Evolutionary conservation across 2,888 invertebrate species (phyloP).

Genomic region (Cabera pusaria): DNA sequence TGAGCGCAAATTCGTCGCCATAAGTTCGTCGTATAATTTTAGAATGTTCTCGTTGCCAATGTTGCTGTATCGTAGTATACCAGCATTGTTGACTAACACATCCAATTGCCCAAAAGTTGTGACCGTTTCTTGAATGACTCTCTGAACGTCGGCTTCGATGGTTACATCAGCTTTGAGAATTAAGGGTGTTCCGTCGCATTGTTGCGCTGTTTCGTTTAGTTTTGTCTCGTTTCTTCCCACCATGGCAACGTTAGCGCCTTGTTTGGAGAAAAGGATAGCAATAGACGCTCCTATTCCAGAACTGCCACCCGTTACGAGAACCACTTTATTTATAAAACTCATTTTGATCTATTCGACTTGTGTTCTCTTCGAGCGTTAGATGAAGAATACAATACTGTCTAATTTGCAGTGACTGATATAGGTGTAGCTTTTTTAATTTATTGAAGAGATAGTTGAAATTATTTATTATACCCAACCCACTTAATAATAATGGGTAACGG

Average conservation of each 20-base stretch:
- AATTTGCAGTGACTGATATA: too few relatives aligned
- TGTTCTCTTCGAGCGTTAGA: too few relatives aligned
- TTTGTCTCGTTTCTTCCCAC: conserved; percentile 86
- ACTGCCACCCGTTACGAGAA: conserved; percentile 85
- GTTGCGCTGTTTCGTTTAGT: conserved; percentile 78
- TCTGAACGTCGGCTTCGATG: conserved; percentile 38
- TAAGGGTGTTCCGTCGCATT: conserved; percentile 32
- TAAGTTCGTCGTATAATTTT: conserved; percentile 40
- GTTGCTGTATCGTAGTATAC: conserved; percentile 29
- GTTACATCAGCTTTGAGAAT: conserved; percentile 42
- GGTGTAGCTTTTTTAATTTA: too few relatives aligned
- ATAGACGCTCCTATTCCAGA: conserved; percentile 88
- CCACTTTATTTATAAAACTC: conserved; percentile 68
- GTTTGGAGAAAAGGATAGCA: conserved; percentile 84
- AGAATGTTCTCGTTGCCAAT: conserved; percentile 32
- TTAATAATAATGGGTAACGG: too few relatives aligned
- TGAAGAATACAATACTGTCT: too few relatives aligned
- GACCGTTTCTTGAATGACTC: conserved; percentile 39
- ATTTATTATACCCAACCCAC: too few relatives aligned
- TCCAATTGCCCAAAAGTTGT: conserved; percentile 40
- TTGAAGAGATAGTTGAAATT: too few relatives aligned
- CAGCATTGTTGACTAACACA: conserved; percentile 47
- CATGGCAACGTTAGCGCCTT: conserved; percentile 83
- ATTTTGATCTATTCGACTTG: too few relatives aligned
- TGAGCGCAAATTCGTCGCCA: conserved; percentile 44